Percentiles rank a stretch among this genome's conserved stretches.
Conservation (phyloP, 2,797 vertebrate species). For the Semotilus atromaculatus region DNA sequence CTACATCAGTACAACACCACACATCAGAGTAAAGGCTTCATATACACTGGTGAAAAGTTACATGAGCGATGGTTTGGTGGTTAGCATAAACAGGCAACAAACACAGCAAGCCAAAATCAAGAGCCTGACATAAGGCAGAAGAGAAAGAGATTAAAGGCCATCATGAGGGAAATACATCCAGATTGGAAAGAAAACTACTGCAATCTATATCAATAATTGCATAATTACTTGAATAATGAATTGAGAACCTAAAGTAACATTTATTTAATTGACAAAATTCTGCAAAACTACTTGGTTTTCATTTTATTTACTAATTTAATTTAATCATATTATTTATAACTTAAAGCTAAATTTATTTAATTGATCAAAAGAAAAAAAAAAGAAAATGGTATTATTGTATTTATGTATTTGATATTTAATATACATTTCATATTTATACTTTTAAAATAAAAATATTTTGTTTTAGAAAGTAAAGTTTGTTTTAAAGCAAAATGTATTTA, state of each 20-base stretch:
- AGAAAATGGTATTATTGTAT: neutral
- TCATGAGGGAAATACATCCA: neutral
- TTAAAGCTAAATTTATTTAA: neutral
- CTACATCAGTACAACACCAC: neutral
- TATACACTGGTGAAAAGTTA: neutral
- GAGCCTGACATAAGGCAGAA: neutral
- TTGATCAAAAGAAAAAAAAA: neutral
- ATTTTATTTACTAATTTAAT: neutral
- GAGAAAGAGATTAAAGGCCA: neutral
- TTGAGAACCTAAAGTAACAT: neutral
- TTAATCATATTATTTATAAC: neutral
- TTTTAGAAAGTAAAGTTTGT: neutral
- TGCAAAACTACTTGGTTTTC: no score
- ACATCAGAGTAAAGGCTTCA: neutral
- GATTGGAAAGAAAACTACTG: neutral
- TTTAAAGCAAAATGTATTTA: neutral
- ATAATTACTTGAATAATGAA: neutral
- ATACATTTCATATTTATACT: neutral
- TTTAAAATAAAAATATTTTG: neutral
- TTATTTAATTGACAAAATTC: neutral
- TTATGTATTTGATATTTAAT: neutral
- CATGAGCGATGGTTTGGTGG: neutral
- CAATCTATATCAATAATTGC: neutral
- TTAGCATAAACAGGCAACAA: neutral
- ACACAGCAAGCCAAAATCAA: neutral